phyloP scores from a whole-genome alignment of 2,888 invertebrate genomes.

The Epinotia brunnichana region DNA sequence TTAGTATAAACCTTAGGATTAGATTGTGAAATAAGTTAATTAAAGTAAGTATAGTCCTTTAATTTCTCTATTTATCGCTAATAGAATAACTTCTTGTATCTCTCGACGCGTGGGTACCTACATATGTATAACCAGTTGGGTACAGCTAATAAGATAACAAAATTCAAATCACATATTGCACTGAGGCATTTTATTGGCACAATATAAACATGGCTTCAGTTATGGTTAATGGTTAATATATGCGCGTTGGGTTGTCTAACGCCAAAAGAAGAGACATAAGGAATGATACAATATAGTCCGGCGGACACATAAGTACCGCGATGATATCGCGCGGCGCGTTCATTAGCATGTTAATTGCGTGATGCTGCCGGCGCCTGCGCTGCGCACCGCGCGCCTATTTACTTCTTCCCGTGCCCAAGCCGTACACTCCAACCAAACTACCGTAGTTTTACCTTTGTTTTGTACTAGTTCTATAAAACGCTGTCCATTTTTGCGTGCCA shows the following conservation, averaged over 20 bases:
- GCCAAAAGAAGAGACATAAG: conserved; percentile 64
- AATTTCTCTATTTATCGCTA: not conserved
- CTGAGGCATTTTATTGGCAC: conserved; percentile 25
- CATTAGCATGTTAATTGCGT: conserved; percentile 82
- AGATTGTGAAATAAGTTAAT: conserved; percentile 1
- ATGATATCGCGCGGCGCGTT: conserved; percentile 78
- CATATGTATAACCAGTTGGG: not conserved
- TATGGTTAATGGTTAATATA: conserved; percentile 54
- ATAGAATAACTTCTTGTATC: not conserved
- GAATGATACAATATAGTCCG: conserved; percentile 73
- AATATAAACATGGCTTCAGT: conserved; percentile 43
- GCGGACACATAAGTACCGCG: conserved; percentile 77
- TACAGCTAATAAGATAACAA: conserved; percentile 45
- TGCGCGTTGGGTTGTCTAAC: conserved; percentile 63
- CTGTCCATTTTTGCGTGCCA: not conserved
- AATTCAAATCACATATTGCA: conserved; percentile 23
- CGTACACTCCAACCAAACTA: conserved; percentile 5
- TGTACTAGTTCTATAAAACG: not conserved
- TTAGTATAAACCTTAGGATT: conserved; percentile 54
- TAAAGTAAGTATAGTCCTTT: not conserved
- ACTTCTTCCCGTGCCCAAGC: conserved; percentile 20
- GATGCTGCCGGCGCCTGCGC: conserved; percentile 55
- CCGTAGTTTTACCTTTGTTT: not conserved
- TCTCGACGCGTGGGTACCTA: not conserved
- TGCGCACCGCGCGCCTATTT: conserved; percentile 44